Evolutionary conservation across 2,888 invertebrate genomes (phyloP), one percentile per base, ranked within the genome.

Genomic region (Lymantria dispar): DNA sequence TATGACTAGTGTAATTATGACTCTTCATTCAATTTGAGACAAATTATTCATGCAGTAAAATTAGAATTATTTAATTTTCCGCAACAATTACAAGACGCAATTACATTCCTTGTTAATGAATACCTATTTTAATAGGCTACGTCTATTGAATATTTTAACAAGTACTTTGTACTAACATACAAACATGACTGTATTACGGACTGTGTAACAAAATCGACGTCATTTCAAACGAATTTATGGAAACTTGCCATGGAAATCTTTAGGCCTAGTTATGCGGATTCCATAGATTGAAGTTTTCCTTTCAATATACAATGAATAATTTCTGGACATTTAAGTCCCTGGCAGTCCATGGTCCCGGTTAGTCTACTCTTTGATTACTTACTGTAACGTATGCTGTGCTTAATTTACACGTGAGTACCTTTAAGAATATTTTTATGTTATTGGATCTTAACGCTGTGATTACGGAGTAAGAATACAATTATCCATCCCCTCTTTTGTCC

Each of bases 241-340:
- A 64, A 73, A 74, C 60, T 61, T 70, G 49, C 62, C 48, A 68
- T 74, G 80, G 79, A 79, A 80, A 74, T 54, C 45, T 78, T 76
- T 65, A 56, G 43, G 43, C 45, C 53, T 53, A 46, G 56, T 62
- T 62, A 58, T 51, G 48, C 62, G 52, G 64, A 65, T 64, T 71
- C 51, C 56, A 63, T 58, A 54, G 51, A 62, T 48, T 67, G 78
- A 76, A 70, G 64, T 68, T 76, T 42, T 78, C 79, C 78, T 68
- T 68, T 58, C 51, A 47, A 43, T 45, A 62, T 54, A 61, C 41
- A 38, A 54, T 72, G 70, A 72, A 63, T 67, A 68, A 65, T 50
- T 37, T 56, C 55, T 52, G 52, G 59, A 61, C 60, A 65, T 72
- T 73, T 62, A 74, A 70, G 48, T 39, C 39, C 40, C 43, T 48